A percentile compares a stretch with the other conserved stretches of the same genome.
phyloP scores from a whole-genome alignment of 2,113 vertebrate genomes.

The Tupaia chinensis region DNA sequence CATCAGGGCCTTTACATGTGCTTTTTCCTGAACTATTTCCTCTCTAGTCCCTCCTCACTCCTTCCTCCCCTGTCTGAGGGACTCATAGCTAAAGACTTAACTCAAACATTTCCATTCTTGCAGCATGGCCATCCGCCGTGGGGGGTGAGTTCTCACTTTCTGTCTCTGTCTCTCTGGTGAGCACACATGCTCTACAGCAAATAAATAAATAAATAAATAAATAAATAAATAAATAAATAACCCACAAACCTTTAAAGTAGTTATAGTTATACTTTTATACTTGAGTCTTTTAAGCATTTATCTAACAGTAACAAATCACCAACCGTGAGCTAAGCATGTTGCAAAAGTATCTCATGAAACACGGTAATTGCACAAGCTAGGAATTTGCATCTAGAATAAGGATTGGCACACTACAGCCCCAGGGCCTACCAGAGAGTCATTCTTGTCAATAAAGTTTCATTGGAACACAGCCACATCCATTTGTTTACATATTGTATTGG shows the following conservation, averaged over 20 bases:
- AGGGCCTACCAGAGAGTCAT: not conserved
- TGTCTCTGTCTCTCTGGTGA: too few relatives aligned
- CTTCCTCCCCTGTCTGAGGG: not conserved
- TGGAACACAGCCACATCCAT: not conserved
- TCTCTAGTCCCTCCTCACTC: not conserved
- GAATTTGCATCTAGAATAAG: constrained; percentile 4
- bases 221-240: too few relatives aligned
- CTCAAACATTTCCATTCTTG: constrained; percentile 22
- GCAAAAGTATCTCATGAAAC: not conserved
- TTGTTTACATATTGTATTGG: not conserved
- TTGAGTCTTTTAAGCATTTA: not conserved
- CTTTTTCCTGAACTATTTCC: not conserved
- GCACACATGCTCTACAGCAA: too few relatives aligned
- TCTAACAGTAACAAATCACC: constrained; percentile 7
- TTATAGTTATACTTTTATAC: too few relatives aligned
- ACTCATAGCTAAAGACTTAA: not conserved
- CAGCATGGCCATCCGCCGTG: too few relatives aligned
- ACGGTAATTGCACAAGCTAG: not conserved
- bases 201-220: too few relatives aligned
- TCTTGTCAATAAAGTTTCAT: constrained; percentile 47
- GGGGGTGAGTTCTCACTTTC: too few relatives aligned
- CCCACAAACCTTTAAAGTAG: too few relatives aligned
- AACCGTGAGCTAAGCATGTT: not conserved
- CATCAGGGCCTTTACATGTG: too few relatives aligned
- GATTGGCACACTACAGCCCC: not conserved